Evolutionary conservation across 2,113 vertebrate genomes (phyloP).

Genomic region (Nyctereutes procyonoides): DNA sequence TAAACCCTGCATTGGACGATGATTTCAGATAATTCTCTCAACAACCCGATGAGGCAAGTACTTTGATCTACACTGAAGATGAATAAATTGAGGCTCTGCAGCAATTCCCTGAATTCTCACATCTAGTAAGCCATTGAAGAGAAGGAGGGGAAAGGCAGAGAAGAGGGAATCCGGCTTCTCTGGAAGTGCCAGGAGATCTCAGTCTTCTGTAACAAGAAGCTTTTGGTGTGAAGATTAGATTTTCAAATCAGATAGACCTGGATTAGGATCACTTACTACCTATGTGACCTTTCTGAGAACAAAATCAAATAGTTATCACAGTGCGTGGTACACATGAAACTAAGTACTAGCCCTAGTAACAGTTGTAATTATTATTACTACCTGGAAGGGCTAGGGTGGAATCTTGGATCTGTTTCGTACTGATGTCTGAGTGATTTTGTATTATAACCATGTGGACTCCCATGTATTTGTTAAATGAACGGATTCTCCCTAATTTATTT

Average conservation of each 20-base stretch:
- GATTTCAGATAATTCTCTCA: slow-evolving; percentile 17
- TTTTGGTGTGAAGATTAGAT: background rate
- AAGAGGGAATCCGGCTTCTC: background rate
- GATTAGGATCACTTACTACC: background rate
- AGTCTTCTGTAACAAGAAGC: background rate
- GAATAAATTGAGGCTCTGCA: background rate
- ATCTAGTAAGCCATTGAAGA: background rate
- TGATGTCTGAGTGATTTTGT: background rate
- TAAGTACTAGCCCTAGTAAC: background rate
- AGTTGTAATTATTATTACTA: slow-evolving; percentile 26
- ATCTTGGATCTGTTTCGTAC: background rate
- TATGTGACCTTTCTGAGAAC: background rate
- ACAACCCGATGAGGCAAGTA: background rate
- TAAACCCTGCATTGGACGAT: background rate
- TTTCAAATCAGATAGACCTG: background rate
- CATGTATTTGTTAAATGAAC: background rate
- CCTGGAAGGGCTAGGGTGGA: background rate
- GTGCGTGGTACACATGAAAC: background rate
- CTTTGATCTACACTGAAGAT: background rate
- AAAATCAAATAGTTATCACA: background rate
- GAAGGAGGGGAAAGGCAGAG: background rate
- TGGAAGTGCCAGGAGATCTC: background rate
- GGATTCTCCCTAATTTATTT: background rate
- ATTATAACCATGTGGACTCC: background rate
- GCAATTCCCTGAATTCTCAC: background rate